Base-by-base conservation (phyloP, 2,797 vertebrate genomes). In the Chrysocyon brachyurus region DNA sequence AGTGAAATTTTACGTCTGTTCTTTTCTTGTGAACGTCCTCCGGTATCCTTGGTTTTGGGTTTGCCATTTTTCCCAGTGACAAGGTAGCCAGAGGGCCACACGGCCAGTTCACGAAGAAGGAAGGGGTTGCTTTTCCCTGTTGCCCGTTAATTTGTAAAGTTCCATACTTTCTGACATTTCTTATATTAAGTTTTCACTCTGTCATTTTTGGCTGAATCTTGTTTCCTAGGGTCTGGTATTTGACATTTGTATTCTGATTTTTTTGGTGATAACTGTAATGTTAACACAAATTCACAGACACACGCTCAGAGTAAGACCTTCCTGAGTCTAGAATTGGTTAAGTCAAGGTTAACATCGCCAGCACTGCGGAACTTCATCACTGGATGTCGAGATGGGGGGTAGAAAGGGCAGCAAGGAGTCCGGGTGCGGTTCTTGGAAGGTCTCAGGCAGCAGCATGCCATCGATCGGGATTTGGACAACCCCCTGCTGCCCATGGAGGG, bases 401-500 rank as follows among this genome's bases (percentile, higher is more conserved):
- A n/a, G 85, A 56, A 78, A 64, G 36, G 12, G 2, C 2, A 4
- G 22, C 22, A 5, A 1, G 49, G 81, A 5, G 14, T 16, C 10
- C 21, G 36, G 12, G 36, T 3, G 31, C 12, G 0, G 0, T 26
- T 12, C 24, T 12, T 5, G 36, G 10, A 40, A 33, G 70, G 26
- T 10, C 22, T 5, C 3, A 17, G 1, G 49, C 49, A 49, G 68
- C 7, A 46, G 26, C 2, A 0, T 5, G 28, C 14, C 6, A 0
- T 12, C 5, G 28, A 6, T 6, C 28, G 3, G 2, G 36, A 6
- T 26, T 22, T 7, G 19, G 33, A 14, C 6, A 3, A 66, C 4
- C 16, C 7, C 14, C 31, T 6, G 0, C 21, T 52, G 5, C 3
- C 3, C 0, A 9, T 0, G 0, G 64, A 61, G 52, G 3, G 0